These are phyloP conservation scores for Galaxea fascicularis DNA, from an alignment of 92 coral and sea anemone genomes.

Conservation along the genomic window DNA sequence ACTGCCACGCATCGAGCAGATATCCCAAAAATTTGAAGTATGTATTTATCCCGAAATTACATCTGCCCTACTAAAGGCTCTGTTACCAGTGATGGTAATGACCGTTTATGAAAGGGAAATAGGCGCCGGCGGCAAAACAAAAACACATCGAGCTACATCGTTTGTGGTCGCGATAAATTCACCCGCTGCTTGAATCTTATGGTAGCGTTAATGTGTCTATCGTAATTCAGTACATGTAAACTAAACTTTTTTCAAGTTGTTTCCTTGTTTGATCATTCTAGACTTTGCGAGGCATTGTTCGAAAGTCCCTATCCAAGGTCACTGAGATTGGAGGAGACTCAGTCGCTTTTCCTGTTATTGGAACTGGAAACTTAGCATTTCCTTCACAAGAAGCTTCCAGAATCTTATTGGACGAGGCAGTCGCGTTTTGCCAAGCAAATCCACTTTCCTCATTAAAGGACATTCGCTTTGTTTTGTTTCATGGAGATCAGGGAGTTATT, in stretches of 20 bases:
- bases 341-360: conserved; percentile 86
- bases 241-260: not conserved
- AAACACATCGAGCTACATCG: too few relatives aligned
- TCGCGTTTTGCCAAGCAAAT: conserved; percentile 44
- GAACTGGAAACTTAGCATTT: conserved; percentile 77
- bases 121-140: too few relatives aligned
- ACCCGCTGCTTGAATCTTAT: too few relatives aligned
- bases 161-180: too few relatives aligned
- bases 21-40: too few relatives aligned
- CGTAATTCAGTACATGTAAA: too few relatives aligned
- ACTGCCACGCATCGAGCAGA: too few relatives aligned
- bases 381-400: conserved; percentile 68
- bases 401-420: conserved; percentile 69
- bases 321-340: conserved; percentile 49
- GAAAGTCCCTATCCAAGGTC: conserved; percentile 58
- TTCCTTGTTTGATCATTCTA: not conserved
- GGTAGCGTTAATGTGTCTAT: too few relatives aligned
- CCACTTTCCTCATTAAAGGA: conserved; percentile 53
- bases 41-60: too few relatives aligned
- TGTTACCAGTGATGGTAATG: too few relatives aligned
- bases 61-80: too few relatives aligned
- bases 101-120: too few relatives aligned
- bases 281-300: conserved; percentile 50
- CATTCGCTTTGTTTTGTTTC: conserved; percentile 80
- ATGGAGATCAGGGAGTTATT: conserved; percentile 62